Evolutionary conservation across 2,797 vertebrate species (phyloP).

Genomic region (Anguilla anguilla): DNA sequence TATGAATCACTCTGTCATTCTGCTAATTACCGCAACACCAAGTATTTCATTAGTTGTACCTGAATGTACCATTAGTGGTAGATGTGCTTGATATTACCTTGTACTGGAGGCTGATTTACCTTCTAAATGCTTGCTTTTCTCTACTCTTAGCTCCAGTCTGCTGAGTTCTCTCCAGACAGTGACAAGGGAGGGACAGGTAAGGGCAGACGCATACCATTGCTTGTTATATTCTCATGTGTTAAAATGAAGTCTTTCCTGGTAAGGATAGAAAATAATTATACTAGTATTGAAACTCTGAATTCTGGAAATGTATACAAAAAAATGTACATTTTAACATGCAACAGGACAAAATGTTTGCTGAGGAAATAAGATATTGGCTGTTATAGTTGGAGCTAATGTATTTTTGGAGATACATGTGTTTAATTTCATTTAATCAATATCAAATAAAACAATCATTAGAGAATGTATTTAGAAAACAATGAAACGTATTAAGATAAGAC

Average conservation of each 20-base stretch:
- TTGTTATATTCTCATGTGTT: neutral
- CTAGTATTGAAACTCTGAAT: neutral
- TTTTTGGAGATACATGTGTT: neutral
- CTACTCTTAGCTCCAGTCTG: conserved; percentile 79
- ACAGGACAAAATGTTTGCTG: neutral
- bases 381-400: neutral
- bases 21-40: neutral
- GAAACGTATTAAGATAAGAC: neutral
- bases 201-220: conserved; percentile 26
- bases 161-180: conserved; percentile 77
- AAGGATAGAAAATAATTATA: neutral
- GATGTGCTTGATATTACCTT: neutral
- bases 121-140: conserved; percentile 32
- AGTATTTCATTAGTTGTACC: neutral
- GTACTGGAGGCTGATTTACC: neutral
- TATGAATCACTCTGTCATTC: neutral
- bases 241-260: too few relatives aligned
- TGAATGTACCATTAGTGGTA: neutral
- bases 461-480: neutral
- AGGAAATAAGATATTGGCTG: neutral
- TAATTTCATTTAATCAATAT: neutral
- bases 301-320: neutral
- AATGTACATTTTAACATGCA: neutral
- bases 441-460: neutral
- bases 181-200: conserved; percentile 76